Conservation (phyloP, 2,888 invertebrate genomes). For the Lasioglossum marginatum region DNA sequence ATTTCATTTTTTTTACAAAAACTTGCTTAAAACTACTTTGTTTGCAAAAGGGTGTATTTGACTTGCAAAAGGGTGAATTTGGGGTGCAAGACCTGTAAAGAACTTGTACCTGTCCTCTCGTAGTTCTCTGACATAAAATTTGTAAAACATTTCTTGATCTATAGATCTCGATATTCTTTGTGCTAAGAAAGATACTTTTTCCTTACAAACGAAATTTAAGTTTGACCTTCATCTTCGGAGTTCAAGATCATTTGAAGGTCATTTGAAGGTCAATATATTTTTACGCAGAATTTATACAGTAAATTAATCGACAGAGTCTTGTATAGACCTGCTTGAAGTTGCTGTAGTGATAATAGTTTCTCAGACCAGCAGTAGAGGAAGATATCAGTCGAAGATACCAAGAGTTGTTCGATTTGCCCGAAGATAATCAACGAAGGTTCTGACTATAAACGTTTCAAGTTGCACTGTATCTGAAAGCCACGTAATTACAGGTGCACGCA, state of each 20-base stretch:
- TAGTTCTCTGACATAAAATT: too few species aligned
- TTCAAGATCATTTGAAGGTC: too few species aligned
- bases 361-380: background rate
- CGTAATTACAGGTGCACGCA: constrained; percentile 47
- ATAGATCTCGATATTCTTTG: background rate
- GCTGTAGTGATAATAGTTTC: background rate
- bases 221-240: too few species aligned
- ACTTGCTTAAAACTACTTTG: too few species aligned
- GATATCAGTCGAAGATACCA: background rate
- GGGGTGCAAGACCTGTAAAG: too few species aligned
- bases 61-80: too few species aligned
- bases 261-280: too few species aligned
- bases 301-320: background rate
- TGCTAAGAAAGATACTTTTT: too few species aligned
- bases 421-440: constrained; percentile 44
- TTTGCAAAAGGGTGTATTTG: too few species aligned
- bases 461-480: constrained; percentile 28
- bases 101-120: too few species aligned
- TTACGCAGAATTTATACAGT: background rate
- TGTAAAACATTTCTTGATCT: background rate
- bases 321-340: background rate
- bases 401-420: constrained; percentile 30
- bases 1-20: too few species aligned
- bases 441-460: constrained; percentile 25
- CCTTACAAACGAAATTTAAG: background rate